A percentile compares a stretch with the other conserved stretches of the same genome.
Evolutionary conservation across 2,888 invertebrate genomes (phyloP).

Genomic region (Eupithecia dodoneata): DNA sequence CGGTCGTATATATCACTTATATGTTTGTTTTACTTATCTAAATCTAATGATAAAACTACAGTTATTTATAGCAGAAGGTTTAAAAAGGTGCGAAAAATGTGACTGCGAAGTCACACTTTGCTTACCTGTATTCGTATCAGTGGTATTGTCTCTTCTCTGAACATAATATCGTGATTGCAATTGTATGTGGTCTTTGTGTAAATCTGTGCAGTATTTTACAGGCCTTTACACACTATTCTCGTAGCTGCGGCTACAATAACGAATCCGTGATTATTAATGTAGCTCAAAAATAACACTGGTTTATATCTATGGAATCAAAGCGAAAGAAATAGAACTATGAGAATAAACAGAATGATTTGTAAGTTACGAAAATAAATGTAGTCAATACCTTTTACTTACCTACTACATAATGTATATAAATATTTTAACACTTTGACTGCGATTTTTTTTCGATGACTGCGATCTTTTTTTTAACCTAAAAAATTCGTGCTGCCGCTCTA

Average conservation of each 20-base stretch:
- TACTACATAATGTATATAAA: neutral
- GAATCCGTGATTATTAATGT: neutral
- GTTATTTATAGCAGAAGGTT: neutral
- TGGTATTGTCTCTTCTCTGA: conserved; percentile 77
- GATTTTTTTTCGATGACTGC: too few relatives aligned
- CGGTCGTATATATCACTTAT: too few relatives aligned
- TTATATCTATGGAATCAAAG: neutral
- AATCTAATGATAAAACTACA: neutral
- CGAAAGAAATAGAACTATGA: neutral
- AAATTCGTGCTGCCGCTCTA: too few relatives aligned
- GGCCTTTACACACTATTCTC: conserved; percentile 59
- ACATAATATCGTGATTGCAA: conserved; percentile 62
- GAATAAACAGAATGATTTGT: neutral
- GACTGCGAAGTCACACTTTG: neutral
- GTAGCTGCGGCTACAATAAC: conserved; percentile 1
- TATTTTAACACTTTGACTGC: too few relatives aligned
- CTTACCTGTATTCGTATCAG: conserved; percentile 80
- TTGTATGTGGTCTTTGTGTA: conserved; percentile 37
- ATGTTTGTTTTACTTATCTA: too few relatives aligned
- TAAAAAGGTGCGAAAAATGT: neutral
- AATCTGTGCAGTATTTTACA: conserved; percentile 51
- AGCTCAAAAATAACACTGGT: neutral
- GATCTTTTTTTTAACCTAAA: too few relatives aligned
- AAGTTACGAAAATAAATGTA: neutral
- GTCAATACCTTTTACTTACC: neutral